Evolutionary conservation across 1,140 invertebrate genomes (phyloP), one percentile per base, ranked within the genome.

Genomic region (Triops cancriformis): DNA sequence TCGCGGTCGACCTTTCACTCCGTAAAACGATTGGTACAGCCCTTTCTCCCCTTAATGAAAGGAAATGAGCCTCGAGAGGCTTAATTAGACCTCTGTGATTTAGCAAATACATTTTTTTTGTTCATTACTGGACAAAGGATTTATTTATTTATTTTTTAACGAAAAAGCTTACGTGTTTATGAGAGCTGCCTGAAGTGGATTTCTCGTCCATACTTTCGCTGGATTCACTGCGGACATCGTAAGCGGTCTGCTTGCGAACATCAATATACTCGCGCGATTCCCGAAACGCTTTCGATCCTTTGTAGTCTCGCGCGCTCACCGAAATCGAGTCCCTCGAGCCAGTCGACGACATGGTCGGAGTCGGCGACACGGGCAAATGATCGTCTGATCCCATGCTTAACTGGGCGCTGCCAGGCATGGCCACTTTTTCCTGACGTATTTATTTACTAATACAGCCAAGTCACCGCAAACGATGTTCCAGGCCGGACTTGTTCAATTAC

Each of bases 191-290:
- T 73, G 80, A 78, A 26, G 73, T 75, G 18, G 77, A 80, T 41
- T 79, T 78, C 31, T 81, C 80, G 73, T 83, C 82, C 80, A 84
- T 79, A 79, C 83, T 83, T 72, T 82, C 82, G 76, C 81, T 81
- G 0, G 83, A 83, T 45, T 80, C 82, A 43, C 77, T 78, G 31
- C 27, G 77, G 4, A 73, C 26, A 43, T 78, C 77, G 31, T 74
- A 23, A 12, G 77, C 72, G 11, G 51, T n/a, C 23, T 9, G 14
- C 51, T 64, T 64, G 18, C 51, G 51, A 23, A 23, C 23, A 14
- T 64, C 51, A 23, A 64, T 64, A 23, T 64, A 64, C 14, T 64
- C 51, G 1, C 51, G 51, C 51, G 51, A 64, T 64, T 64, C 51
- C 51, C 51, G 14, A 64, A 64, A 64, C 51, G 51, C 51, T 64